Evolutionary conservation across 1,140 invertebrate species (phyloP).

Genomic region (Amphibalanus amphitrite): DNA sequence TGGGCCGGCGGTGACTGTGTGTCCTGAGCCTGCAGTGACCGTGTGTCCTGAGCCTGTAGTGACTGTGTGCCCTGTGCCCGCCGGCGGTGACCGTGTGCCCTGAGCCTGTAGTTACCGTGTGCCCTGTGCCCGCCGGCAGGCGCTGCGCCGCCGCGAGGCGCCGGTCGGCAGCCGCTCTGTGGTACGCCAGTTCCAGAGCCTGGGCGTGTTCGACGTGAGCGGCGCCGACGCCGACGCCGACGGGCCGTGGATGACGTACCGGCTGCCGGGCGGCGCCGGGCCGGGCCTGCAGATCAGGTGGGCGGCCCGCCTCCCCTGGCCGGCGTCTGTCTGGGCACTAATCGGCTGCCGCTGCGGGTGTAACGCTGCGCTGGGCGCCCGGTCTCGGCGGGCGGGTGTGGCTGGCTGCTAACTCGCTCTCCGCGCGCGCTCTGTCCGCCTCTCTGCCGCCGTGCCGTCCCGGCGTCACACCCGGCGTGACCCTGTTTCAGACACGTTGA

Average conservation of each 20-base stretch:
- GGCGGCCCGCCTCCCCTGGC: too few species aligned
- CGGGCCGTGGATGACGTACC: neutral
- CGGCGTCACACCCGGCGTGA: neutral
- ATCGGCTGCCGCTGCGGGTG: too few species aligned
- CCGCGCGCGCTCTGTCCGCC: neutral
- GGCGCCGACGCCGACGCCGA: neutral
- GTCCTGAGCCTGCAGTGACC: too few species aligned
- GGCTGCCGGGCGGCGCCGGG: neutral
- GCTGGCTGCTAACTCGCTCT: neutral
- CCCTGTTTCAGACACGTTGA: neutral
- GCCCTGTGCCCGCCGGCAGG: neutral
- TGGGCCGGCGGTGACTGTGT: too few species aligned
- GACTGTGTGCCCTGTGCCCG: too few species aligned
- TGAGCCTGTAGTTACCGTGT: too few species aligned
- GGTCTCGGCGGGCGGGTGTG: neutral
- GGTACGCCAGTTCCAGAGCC: neutral
- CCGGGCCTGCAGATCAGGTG: neutral
- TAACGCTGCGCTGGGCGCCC: neutral
- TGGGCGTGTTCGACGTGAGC: neutral
- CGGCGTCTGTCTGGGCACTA: too few species aligned
- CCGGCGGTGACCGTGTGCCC: too few species aligned
- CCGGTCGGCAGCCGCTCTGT: neutral
- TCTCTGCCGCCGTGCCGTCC: neutral
- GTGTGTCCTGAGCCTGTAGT: too few species aligned
- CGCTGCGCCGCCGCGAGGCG: neutral